These are phyloP conservation scores for Latrodectus hesperus DNA, from an alignment of 2,888 invertebrate genomes.

Conservation along the genomic window DNA sequence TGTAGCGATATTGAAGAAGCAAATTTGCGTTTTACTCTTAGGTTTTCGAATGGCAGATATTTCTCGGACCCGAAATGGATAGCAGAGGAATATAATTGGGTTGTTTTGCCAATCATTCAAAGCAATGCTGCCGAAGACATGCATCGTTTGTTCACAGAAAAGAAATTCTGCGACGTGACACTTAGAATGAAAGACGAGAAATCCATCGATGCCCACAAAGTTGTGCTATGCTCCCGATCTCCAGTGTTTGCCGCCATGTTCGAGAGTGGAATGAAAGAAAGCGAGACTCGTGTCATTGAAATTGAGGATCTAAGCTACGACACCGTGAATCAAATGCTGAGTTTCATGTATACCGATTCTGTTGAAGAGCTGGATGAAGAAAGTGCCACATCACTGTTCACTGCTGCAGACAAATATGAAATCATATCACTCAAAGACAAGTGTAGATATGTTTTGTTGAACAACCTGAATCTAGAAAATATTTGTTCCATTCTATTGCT, in stretches of 20 bases:
- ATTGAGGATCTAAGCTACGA: neutral
- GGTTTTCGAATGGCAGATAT: too few species aligned
- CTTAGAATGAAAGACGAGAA: neutral
- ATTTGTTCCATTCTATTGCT: neutral
- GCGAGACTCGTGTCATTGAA: neutral
- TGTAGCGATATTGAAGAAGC: too few species aligned
- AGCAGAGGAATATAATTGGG: too few species aligned
- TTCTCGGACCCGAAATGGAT: too few species aligned
- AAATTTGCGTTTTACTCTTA: too few species aligned
- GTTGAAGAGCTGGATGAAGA: neutral
- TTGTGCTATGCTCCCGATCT: neutral
- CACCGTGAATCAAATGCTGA: neutral
- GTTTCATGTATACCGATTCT: neutral
- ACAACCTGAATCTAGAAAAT: neutral
- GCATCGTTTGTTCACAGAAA: too few species aligned
- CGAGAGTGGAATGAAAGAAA: neutral
- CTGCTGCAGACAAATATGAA: neutral
- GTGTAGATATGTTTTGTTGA: neutral
- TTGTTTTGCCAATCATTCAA: too few species aligned
- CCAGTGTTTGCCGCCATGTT: constrained; percentile 2
- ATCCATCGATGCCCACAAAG: neutral
- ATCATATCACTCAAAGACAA: neutral
- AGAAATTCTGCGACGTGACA: neutral
- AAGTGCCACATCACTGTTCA: neutral
- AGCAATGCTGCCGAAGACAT: too few species aligned